Base-by-base conservation (phyloP, 2,113 vertebrate species). In the Rhegmatorhina hoffmannsi region DNA sequence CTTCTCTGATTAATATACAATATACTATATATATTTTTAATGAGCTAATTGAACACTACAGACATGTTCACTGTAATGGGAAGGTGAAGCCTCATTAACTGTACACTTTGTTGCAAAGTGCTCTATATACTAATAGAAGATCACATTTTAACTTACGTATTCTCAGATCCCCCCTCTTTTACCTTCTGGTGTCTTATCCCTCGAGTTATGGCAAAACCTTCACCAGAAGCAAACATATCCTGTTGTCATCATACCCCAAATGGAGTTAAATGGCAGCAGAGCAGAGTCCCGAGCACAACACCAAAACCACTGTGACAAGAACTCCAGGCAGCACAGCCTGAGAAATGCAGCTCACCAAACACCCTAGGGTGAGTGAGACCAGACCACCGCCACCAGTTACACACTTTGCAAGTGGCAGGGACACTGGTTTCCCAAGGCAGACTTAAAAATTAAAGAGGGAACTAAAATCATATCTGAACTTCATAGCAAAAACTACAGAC, bases 311-410 rank as follows among this genome's bases (percentile, higher is more conserved):
- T 0, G 1, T 2, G 8, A 36, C 2, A 17, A 47, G 28, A 46
- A 38, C 10, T 31, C 11, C 44, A 17, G 53, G 34, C 47, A 68
- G 47, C 28, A 17, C 44, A n/a, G 31, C 44, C 8, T 21, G 44
- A 72, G 79, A 44, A 87, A 63, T 0, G 0, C 49, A 31, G 34
- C 28, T 36, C 53, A 58, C 7, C n/a, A 6, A 34, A 40, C 19
- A 12, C 17, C 46, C 28, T 53, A 5, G 28, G 18, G 56, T 0
- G 1, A 26, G 31, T 0, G 11, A 53, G 46, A 59, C 23, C 55
- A 53, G 38, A 62, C 11, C 43, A 19, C 10, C 13, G 15, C 28
- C 60, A 70, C 0, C 18, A 28, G 33, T 46, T 73, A 26, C 55
- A 2, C 29, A 13, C 67, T 20, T 60, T 33, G 46, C 77, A 66